Base-by-base conservation (phyloP, 2,113 vertebrate genomes). In the Seriola rivoliana region DNA sequence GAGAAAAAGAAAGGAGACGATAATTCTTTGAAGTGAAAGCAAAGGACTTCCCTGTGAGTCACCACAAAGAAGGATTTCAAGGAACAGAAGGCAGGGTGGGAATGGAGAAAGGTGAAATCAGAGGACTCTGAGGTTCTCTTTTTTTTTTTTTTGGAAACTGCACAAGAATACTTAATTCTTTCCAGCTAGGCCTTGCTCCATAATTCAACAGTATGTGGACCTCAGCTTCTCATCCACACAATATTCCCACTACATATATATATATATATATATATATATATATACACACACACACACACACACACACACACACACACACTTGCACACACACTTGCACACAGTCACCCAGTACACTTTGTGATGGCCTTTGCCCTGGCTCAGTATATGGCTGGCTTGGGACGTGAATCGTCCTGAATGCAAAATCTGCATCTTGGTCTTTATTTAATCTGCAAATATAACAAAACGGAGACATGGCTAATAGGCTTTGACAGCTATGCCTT, bases 141-240 rank as follows among this genome's bases (percentile, higher is more conserved):
- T 16, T 54, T 21, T 23, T 52, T 57, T 70, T 81, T 84, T 57
- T 75, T 64, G 70, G 36, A 83, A 82, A 59, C 46, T 1, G 25
- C 29, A 5, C 48, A 75, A 66, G 65, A 79, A 92, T 86, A 79
- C 69, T 54, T 81, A 74, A 84, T 86, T 84, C 74, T 80, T 74
- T 77, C 64, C 79, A 78, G 59, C 82, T 57, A 64, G 36, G 42
- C 13, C 32, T 71, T 75, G 50, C 87, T 94, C 83, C 88, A 92
- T 91, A 89, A 91, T 92, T 93, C 75, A 93, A 69, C 82, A 81
- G 62, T 25, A 75, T 82, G 54, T 77, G 48, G 77, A 84, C 74
- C 74, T 52, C 25, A 84, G 68, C 63, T 70, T 70, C 81, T 76
- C 78, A 73, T 78, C 70, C 63, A 66, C 77, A 52, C 71, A 63